These are phyloP conservation scores for Orientallactaga sibirica DNA, from an alignment of 2,797 vertebrate genomes.

Conservation along the genomic window DNA sequence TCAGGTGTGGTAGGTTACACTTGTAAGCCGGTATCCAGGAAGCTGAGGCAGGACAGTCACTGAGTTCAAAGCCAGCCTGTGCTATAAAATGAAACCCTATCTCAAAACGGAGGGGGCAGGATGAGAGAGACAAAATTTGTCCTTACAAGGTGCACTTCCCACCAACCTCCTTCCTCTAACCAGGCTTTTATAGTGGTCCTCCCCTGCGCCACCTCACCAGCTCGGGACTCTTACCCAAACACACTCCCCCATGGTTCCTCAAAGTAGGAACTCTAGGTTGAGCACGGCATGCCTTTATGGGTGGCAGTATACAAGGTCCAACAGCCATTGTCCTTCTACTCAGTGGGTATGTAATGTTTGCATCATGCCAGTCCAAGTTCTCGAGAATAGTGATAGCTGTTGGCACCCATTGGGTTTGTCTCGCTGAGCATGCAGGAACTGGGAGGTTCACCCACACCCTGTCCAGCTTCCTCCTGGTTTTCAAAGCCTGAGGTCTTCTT, in stretches of 20 bases:
- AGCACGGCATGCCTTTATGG: not conserved
- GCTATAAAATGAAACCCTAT: too few species aligned
- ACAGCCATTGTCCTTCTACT: not conserved
- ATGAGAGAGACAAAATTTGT: too few species aligned
- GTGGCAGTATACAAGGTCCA: not conserved
- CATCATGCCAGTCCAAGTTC: not conserved
- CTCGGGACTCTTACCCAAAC: not conserved
- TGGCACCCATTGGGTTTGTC: not conserved
- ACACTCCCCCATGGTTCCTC: not conserved
- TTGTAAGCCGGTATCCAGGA: not conserved
- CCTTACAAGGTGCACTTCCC: too few species aligned
- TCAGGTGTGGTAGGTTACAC: not conserved
- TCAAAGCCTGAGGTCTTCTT: conserved; percentile 44
- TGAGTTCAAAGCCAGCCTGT: not conserved
- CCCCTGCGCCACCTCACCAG: not conserved
- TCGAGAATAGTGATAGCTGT: not conserved
- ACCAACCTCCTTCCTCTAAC: too few species aligned
- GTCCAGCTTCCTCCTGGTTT: conserved; percentile 43
- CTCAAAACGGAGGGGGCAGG: too few species aligned
- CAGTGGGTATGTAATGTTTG: not conserved
- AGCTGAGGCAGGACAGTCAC: too few species aligned
- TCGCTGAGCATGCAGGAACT: conserved; percentile 41
- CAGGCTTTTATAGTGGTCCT: not conserved
- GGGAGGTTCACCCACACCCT: not conserved
- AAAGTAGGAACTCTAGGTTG: not conserved